A percentile compares a stretch with the other conserved stretches of the same genome.
These are phyloP conservation scores for Emydoidea blandingii DNA, from an alignment of 2,797 vertebrate species.

Conservation along the genomic window DNA sequence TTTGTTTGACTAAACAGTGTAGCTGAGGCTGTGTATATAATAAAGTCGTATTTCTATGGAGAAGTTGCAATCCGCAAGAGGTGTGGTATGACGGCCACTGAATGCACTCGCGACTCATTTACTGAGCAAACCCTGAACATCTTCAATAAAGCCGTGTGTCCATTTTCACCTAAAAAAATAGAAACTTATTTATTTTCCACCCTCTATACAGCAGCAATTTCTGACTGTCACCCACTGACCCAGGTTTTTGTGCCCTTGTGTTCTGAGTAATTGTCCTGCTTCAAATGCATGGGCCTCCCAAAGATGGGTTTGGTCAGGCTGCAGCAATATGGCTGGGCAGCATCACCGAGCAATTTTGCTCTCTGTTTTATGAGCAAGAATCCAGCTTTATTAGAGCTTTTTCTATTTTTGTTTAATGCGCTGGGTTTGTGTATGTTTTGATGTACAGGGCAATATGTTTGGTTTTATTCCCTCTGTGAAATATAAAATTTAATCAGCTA, in stretches of 20 bases:
- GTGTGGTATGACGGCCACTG: background rate
- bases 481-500: slow-evolving; percentile 71
- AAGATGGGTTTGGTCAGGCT: slow-evolving; percentile 21
- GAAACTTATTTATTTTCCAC: background rate
- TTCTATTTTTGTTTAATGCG: slow-evolving; percentile 43
- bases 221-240: background rate
- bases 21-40: background rate
- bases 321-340: slow-evolving; percentile 57
- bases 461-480: slow-evolving; percentile 69
- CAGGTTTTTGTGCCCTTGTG: background rate
- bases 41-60: background rate
- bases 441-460: slow-evolving; percentile 57
- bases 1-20: background rate
- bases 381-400: slow-evolving; percentile 65
- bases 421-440: slow-evolving; percentile 63
- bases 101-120: background rate
- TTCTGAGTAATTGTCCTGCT: slow-evolving; percentile 19
- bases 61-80: background rate
- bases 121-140: background rate
- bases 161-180: background rate
- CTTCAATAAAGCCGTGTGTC: background rate
- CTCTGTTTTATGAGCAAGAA: slow-evolving; percentile 66
- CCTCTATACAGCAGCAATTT: background rate
- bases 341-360: slow-evolving; percentile 58
- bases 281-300: slow-evolving; percentile 46